Conservation (phyloP, 2,113 vertebrate genomes). For the Tupaia chinensis region DNA sequence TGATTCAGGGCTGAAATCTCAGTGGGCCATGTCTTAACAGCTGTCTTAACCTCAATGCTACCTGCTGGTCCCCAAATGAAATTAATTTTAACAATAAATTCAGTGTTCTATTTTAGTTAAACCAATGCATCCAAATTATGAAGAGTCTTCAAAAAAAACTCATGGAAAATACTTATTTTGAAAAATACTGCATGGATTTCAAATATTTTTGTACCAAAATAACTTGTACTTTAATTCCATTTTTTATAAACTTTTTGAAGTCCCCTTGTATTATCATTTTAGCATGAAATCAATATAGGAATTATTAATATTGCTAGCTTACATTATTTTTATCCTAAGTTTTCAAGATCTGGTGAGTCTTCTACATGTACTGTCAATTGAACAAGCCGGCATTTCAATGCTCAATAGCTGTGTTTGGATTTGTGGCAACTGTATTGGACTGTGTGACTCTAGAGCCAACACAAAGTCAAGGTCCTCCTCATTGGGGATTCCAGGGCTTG, state of each 20-base stretch:
- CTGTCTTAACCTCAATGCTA: too few relatives aligned
- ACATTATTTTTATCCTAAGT: not conserved
- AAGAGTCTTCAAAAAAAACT: too few relatives aligned
- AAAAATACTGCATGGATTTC: too few relatives aligned
- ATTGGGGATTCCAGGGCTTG: not conserved
- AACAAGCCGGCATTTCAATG: not conserved
- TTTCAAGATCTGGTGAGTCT: not conserved
- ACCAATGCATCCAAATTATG: not conserved
- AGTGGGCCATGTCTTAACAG: too few relatives aligned
- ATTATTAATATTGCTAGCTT: not conserved
- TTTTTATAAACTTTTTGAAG: too few relatives aligned
- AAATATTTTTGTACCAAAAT: too few relatives aligned
- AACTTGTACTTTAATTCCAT: too few relatives aligned
- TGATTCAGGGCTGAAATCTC: too few relatives aligned
- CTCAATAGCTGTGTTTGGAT: not conserved
- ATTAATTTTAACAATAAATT: slow-evolving; percentile 13
- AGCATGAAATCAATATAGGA: not conserved
- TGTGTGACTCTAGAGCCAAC: not conserved
- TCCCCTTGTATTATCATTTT: not conserved
- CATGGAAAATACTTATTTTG: too few relatives aligned
- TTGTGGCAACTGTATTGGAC: not conserved
- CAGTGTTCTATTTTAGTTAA: slow-evolving; percentile 21
- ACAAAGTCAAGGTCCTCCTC: not conserved
- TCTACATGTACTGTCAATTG: not conserved
- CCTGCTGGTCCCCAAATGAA: not conserved